Conservation (phyloP, 2,888 invertebrate genomes). For the Mylabris sibirica region DNA sequence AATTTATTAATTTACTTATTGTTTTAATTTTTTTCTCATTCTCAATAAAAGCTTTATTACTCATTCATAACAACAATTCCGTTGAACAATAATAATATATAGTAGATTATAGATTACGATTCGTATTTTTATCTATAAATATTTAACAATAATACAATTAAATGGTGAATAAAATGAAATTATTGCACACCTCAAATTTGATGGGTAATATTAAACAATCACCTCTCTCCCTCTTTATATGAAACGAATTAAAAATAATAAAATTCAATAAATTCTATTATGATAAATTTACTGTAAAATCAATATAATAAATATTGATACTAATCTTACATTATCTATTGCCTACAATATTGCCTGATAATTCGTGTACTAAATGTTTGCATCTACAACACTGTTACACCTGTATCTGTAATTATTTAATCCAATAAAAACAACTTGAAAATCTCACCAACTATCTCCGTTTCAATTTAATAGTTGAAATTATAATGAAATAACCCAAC, state of each 20-base stretch:
- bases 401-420: neutral
- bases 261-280: neutral
- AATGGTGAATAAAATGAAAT: neutral
- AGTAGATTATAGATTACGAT: neutral
- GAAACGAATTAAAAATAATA: neutral
- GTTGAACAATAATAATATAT: too few species aligned
- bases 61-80: too few species aligned
- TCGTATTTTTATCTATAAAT: neutral
- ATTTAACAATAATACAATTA: neutral
- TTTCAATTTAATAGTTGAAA: constrained; percentile 37
- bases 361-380: neutral
- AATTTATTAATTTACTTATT: too few species aligned
- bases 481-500: constrained; percentile 55
- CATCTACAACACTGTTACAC: neutral
- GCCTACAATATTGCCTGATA: neutral
- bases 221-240: neutral
- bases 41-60: too few species aligned
- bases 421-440: constrained; percentile 1
- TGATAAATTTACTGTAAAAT: neutral
- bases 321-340: neutral
- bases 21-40: too few species aligned
- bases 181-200: neutral
- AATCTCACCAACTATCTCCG: constrained; percentile 14
- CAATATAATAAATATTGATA: neutral
- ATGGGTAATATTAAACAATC: neutral